Percentiles rank a stretch among this genome's conserved stretches.
These are phyloP conservation scores for Nasonia longicornis DNA, from an alignment of 1,140 invertebrate species.

Conservation along the genomic window DNA sequence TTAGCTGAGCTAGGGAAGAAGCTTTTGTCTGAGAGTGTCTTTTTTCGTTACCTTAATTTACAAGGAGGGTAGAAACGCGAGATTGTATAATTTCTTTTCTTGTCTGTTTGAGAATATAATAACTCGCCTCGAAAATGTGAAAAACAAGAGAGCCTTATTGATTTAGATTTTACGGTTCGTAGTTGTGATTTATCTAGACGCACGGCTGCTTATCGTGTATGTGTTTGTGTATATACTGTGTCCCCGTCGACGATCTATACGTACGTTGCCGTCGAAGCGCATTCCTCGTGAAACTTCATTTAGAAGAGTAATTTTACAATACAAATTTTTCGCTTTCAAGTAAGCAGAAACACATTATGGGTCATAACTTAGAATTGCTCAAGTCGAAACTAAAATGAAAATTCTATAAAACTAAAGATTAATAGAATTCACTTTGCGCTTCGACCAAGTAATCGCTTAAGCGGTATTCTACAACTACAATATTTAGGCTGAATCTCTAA, in stretches of 20 bases:
- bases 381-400: neutral
- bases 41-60: constrained; percentile 4
- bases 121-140: too few species aligned
- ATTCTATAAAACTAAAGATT: neutral
- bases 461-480: constrained; percentile 40
- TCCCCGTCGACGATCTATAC: neutral
- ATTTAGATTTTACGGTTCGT: too few species aligned
- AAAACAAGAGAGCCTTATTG: neutral
- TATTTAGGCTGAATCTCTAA: constrained; percentile 50
- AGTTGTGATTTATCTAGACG: too few species aligned
- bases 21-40: neutral
- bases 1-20: neutral
- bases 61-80: constrained; percentile 56
- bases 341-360: neutral
- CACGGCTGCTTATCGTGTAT: too few species aligned
- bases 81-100: constrained; percentile 12
- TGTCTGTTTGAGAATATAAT: too few species aligned
- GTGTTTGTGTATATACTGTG: neutral
- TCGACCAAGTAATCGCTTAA: constrained; percentile 39
- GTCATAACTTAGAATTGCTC: neutral
- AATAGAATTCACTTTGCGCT: constrained; percentile 30
- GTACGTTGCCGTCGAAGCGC: neutral
- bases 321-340: neutral
- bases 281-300: neutral
- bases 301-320: neutral